These are phyloP conservation scores for Pelochelys cantorii DNA, from an alignment of 2,797 vertebrate species.

Conservation along the genomic window DNA sequence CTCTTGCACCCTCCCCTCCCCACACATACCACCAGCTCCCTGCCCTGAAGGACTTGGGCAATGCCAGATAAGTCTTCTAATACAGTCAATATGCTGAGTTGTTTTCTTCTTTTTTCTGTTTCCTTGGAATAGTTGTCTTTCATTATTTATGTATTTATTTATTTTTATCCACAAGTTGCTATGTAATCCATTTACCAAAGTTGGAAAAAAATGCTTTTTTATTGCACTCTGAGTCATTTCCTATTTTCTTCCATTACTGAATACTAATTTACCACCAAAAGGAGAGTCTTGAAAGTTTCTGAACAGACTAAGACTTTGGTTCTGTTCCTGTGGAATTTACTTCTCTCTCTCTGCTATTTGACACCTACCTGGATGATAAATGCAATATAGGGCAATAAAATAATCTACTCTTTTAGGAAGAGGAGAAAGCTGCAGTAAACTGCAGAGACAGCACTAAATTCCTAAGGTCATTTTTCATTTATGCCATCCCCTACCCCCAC, in stretches of 20 bases:
- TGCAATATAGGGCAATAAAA: neutral
- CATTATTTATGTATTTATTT: conserved; percentile 53
- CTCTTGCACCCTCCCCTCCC: no score
- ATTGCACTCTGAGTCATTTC: conserved; percentile 56
- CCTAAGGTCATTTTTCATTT: neutral
- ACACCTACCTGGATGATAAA: conserved; percentile 38
- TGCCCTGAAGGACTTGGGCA: no score
- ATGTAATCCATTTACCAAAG: conserved; percentile 15
- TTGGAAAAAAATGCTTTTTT: neutral
- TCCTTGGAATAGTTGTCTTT: conserved; percentile 40
- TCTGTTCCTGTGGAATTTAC: conserved; percentile 44
- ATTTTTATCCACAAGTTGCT: conserved; percentile 15
- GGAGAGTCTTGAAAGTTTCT: conserved; percentile 48
- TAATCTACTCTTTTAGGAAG: neutral
- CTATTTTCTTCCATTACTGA: conserved; percentile 55
- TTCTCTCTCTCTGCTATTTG: conserved; percentile 25
- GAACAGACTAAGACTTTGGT: conserved; percentile 40
- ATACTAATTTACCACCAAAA: conserved; percentile 54
- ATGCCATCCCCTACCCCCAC: neutral
- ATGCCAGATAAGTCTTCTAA: neutral
- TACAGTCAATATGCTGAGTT: neutral
- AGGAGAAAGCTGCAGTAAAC: neutral
- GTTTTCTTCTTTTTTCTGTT: neutral
- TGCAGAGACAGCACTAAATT: neutral
- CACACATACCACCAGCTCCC: no score